Evolutionary conservation across 2,888 invertebrate species (phyloP).

Genomic region (Teleogryllus oceanicus): DNA sequence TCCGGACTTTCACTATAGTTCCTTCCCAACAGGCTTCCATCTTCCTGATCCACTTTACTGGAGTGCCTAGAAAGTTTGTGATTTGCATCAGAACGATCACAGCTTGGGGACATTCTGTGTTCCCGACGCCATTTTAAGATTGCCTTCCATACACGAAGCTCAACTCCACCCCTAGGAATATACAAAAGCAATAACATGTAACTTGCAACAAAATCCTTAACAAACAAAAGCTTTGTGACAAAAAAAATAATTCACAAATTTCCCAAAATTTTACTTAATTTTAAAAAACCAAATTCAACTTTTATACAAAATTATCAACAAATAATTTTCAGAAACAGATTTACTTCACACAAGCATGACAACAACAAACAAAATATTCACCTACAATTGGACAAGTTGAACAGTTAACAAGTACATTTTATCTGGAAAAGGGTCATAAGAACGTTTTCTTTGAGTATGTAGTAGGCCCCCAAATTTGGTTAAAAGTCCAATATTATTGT

Average conservation of each 20-base stretch:
- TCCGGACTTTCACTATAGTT: slow-evolving; percentile 29
- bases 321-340: not conserved
- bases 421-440: no score
- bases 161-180: slow-evolving; percentile 68
- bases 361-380: no score
- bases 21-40: slow-evolving; percentile 21
- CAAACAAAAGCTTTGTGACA: not conserved
- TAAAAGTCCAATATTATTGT: no score
- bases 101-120: slow-evolving; percentile 25
- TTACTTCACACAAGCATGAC: not conserved
- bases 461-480: no score
- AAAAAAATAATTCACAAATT: not conserved
- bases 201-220: not conserved
- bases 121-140: slow-evolving; percentile 59
- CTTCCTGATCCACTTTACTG: slow-evolving; percentile 11
- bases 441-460: no score
- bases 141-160: slow-evolving; percentile 81
- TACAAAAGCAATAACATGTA: not conserved
- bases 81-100: slow-evolving; percentile 24
- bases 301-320: not conserved
- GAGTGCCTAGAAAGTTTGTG: not conserved
- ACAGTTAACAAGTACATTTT: no score
- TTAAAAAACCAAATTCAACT: not conserved
- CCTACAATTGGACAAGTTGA: no score
- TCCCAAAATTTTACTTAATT: not conserved